Base-by-base conservation (phyloP, 1,140 invertebrate species). In the Steinernema feltiae region DNA sequence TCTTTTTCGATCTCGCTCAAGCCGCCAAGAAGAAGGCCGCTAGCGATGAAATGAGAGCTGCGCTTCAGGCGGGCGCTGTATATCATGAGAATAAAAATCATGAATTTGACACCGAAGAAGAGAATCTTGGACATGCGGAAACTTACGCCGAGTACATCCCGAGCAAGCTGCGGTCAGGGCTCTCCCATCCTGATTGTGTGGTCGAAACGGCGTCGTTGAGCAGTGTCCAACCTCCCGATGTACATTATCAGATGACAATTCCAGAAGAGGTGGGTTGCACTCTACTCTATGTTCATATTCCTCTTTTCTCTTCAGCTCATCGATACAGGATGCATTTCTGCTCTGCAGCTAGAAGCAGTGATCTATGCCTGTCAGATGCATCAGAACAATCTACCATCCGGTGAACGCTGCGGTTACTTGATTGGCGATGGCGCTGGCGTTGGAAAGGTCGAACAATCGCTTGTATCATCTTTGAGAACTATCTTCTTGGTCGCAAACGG, bases 391-490 rank as follows among this genome's bases (percentile, higher is more conserved):
- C 88, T 99, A 81, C 93, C 93, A 0, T 93, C 95, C 88, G 93
- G 93, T 41, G 91, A 92, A 35, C 88, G 97, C 63, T 94, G 94
- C 46, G 97, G 97, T 32, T 99, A 97, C 89, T 90, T 99, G 0
- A 94, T 99, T 76, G 94, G 94, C 81, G 97, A 99, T 88, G 97
- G 97, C 78, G 97, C 97, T 80, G 97, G 97, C 87, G 97, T 99
- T 29, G 97, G 97, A 48, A 99, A 99, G 97, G 97, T 48, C 90
- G 97, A 78, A 99, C 97, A 0, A 95, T 99, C 80, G 96, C 94
- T 1, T 96, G 96, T 46, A 93, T 99, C 41, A 99, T 99, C 81
- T 97, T 91, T 88, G 97, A 99, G 89, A 99, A 99, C 88, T 98
- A 94, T 85, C 84, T 97, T 30, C 92, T 92, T 83, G 93, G 94